Base-by-base conservation (phyloP, 2,797 vertebrate genomes). In the Antennarius maculatus region DNA sequence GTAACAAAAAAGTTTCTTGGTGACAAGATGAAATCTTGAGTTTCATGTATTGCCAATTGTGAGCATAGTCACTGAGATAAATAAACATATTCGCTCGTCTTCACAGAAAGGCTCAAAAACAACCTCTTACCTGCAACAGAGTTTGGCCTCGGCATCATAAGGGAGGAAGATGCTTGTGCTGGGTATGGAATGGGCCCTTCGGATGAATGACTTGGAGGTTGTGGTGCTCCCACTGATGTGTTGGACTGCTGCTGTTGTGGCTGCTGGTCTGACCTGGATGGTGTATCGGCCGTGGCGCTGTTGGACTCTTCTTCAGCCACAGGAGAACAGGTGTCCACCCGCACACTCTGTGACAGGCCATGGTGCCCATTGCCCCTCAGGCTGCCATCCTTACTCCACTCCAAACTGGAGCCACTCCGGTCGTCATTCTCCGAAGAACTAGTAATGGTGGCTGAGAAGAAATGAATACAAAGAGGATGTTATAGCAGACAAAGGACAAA, bases 351-450 rank as follows among this genome's bases (percentile, higher is more conserved):
- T 46, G 92, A 91, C 69, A 95, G 85, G 63, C 94, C 95, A 89
- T 96, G 96, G 62, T 94, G 94, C 16, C 91, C 87, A 47, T 91
- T 94, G 82, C 93, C 90, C 84, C 96, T 95, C 69, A 97, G 88
- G 82, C 95, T 96, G 81, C 96, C 95, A 61, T 99, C 97, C 81
- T 96, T 98, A 91, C 91, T 96, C 98, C 97, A 99, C 81, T 99
- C 98, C 90, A 99, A 92, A 86, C 97, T 99, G 87, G 97, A 99
- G 76, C 97, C 97, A 34, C 97, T 98, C 70, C 96, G 96, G 89
- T 99, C 97, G 71, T 99, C 98, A 52, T 99, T 99, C 91, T 99
- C 97, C 6, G 98, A 99, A 11, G 98, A 99, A 90, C 97, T 99
- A 63, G 97, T 99, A 92, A 98, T 95, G 61, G 97, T 99, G 86